Percentiles rank a stretch among this genome's conserved stretches.
Conservation (phyloP, 1,140 invertebrate genomes). For the Leguminivora glycinivorella region DNA sequence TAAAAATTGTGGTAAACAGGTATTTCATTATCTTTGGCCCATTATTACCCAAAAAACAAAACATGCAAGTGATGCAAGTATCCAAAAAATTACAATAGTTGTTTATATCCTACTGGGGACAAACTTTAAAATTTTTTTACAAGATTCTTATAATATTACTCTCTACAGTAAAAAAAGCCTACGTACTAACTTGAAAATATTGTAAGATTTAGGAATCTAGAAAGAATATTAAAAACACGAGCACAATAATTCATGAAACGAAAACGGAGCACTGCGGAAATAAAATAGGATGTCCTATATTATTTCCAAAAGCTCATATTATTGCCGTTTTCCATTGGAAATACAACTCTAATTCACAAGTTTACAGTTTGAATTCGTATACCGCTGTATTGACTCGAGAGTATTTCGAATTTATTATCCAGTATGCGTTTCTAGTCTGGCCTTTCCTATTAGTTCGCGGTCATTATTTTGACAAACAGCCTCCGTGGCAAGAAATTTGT, state of each 20-base stretch:
- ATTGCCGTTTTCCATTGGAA: not conserved
- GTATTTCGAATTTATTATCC: conserved; percentile 6
- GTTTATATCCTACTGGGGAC: too few relatives aligned
- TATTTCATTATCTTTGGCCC: too few relatives aligned
- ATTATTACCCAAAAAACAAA: too few relatives aligned
- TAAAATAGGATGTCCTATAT: not conserved
- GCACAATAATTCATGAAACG: not conserved
- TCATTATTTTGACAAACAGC: conserved; percentile 76
- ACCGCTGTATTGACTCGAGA: not conserved
- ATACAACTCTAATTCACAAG: not conserved
- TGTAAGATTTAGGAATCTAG: not conserved
- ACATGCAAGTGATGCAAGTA: too few relatives aligned
- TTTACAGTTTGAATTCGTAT: conserved; percentile 1
- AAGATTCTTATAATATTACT: not conserved
- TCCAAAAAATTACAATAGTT: too few relatives aligned
- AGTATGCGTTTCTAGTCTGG: conserved; percentile 33
- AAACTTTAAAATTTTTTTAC: too few relatives aligned
- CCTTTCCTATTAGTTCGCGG: conserved; percentile 55
- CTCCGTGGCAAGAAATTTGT: conserved; percentile 62
- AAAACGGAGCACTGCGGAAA: conserved; percentile 2
- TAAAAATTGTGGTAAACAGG: too few relatives aligned
- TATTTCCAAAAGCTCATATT: not conserved
- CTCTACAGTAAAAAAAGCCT: not conserved
- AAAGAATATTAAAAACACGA: conserved; percentile 6
- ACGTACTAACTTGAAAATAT: not conserved